Percentiles rank a stretch among this genome's conserved stretches.
These are phyloP conservation scores for Manis pentadactyla DNA, from an alignment of 2,797 vertebrate genomes.

Conservation along the genomic window DNA sequence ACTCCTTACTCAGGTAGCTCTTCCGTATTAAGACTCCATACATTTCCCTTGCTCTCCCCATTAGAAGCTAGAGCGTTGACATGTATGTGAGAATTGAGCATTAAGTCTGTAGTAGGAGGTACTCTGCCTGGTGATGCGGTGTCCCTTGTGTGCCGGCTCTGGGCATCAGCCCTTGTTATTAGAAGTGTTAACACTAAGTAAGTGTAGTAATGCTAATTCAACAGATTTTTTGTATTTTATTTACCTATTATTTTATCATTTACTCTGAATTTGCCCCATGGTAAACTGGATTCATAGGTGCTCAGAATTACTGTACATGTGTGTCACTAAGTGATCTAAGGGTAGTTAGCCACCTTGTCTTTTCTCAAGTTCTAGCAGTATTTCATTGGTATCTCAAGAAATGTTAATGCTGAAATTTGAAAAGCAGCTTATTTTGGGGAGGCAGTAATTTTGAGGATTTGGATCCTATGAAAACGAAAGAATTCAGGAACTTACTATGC, in stretches of 20 bases:
- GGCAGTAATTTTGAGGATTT: background rate
- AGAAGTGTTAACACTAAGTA: background rate
- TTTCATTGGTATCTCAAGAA: background rate
- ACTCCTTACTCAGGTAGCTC: background rate
- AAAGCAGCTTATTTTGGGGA: background rate
- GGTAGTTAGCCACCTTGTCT: background rate
- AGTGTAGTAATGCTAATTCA: background rate
- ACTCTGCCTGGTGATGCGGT: background rate
- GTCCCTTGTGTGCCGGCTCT: background rate
- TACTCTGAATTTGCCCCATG: background rate
- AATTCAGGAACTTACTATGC: background rate
- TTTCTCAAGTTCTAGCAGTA: slow-evolving; percentile 1
- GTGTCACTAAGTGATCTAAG: background rate
- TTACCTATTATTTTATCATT: background rate
- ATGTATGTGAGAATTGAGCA: background rate
- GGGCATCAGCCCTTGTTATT: background rate
- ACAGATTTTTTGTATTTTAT: background rate
- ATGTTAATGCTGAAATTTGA: background rate
- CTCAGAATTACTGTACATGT: background rate
- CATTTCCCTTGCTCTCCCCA: background rate
- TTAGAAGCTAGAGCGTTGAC: background rate
- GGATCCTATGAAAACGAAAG: background rate
- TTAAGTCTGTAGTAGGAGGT: background rate
- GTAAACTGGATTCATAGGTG: background rate
- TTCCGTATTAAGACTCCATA: background rate